Base-by-base conservation (phyloP, 1,140 invertebrate genomes). In the Leucophenga varia region DNA sequence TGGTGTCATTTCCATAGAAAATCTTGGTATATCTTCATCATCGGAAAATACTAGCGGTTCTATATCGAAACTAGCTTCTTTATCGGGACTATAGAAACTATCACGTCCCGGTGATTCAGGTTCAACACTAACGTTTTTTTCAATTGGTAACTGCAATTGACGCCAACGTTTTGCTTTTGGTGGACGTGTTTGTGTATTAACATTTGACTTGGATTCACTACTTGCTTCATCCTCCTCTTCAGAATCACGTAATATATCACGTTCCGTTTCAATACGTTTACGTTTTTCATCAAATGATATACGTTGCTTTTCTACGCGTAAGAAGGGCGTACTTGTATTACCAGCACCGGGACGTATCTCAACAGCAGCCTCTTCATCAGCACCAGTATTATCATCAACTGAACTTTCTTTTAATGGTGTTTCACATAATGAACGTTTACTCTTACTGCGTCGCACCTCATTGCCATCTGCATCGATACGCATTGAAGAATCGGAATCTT, bases 11-110 rank as follows among this genome's bases (percentile, higher is more conserved):
- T 75, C 72, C 56, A 57, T 65, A 57, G 54, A 81, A 72, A 61
- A 81, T 69, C 75, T 80, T 74, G 54, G 79, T 77, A 74, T 75
- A 34, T 76, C 73, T 55, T 82, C 79, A 60, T 82, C 80, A 60
- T 88, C 86, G 18, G 86, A 87, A 75, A 89, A 89, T 39, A 86
- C 84, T 31, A 86, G 75, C 41, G 81, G 78, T 49, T 87, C 84
- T 44, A 84, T 82, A 39, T 74, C 70, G 19, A 59, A 72, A 22
- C 79, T 80, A 14, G 65, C 47, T 52, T 84, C 84, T 67, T 84
- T 85, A 47, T 86, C 82, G 55, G 80, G 80, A 28, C 80, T 82
- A 70, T 82, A 84, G 75, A 83, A 85, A 72, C 81, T 85, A 60
- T 83, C 80, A 52, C 72, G 64, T n/a, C 51, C 40, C n/a, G 64